Conservation (phyloP, 2,113 vertebrate genomes). For the Corythoichthys intestinalis region DNA sequence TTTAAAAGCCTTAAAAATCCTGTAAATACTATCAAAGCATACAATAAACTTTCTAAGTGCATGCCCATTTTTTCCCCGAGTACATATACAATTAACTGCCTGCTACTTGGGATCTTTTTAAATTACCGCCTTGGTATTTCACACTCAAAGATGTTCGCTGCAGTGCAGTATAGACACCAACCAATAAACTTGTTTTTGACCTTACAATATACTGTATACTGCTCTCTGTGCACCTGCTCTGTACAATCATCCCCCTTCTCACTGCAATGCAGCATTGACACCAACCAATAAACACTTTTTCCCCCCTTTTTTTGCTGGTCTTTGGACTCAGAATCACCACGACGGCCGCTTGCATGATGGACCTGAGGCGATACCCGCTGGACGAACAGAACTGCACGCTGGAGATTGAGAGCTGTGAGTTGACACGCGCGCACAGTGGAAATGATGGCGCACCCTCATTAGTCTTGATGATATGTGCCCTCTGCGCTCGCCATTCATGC, state of each 20-base stretch:
- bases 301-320: not conserved
- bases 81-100: no score
- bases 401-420: slow-evolving; percentile 99
- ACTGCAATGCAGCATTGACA: not conserved
- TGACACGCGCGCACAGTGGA: slow-evolving; percentile 19
- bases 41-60: no score
- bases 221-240: not conserved
- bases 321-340: slow-evolving; percentile 88
- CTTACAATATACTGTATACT: no score
- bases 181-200: no score
- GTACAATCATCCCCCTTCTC: not conserved
- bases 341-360: slow-evolving; percentile 99
- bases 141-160: no score
- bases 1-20: no score
- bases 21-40: no score
- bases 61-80: no score
- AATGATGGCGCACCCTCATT: not conserved
- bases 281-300: not conserved
- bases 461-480: slow-evolving; percentile 5
- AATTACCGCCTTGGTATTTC: no score
- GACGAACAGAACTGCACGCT: slow-evolving; percentile 94
- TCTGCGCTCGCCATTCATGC: not conserved
- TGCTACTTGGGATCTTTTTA: no score
- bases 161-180: no score
- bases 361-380: slow-evolving; percentile 92